phyloP scores from a whole-genome alignment of 2,797 vertebrate genomes.

The Micromesistius poutassou region DNA sequence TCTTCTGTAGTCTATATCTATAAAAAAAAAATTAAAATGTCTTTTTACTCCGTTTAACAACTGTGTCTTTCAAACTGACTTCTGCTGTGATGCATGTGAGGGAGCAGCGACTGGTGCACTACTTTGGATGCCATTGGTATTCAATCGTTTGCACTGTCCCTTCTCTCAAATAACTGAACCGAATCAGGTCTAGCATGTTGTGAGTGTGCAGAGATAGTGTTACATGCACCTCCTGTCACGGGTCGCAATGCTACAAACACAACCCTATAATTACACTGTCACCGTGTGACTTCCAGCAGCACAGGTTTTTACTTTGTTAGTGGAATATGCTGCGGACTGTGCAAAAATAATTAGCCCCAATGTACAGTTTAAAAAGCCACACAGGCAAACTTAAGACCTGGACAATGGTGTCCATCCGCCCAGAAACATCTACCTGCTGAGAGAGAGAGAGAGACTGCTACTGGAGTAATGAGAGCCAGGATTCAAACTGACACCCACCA shows the following conservation, averaged over 20 bases:
- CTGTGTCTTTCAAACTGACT: no score
- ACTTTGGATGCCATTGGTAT: no score
- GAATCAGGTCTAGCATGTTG: not conserved
- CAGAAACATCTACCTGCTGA: not conserved
- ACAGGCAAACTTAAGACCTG: not conserved
- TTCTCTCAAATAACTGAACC: no score
- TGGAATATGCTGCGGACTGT: not conserved
- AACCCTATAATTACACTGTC: not conserved
- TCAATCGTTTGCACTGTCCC: no score
- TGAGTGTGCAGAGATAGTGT: not conserved
- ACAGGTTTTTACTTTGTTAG: not conserved
- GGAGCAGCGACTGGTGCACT: no score
- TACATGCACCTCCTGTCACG: constrained; percentile 1
- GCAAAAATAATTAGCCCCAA: not conserved
- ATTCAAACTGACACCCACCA: constrained; percentile 38
- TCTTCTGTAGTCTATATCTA: not conserved
- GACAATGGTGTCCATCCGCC: not conserved
- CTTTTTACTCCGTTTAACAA: no score
- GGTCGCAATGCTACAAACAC: not conserved
- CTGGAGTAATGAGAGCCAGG: constrained; percentile 49
- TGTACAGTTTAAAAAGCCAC: not conserved
- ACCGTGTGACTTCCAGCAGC: not conserved
- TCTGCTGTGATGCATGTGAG: no score
- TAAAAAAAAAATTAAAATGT: no score
- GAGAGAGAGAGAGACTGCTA: not conserved